Percentiles rank a stretch among this genome's conserved stretches.
Conservation (phyloP, 2,113 vertebrate genomes). For the Donacobius atricapilla region DNA sequence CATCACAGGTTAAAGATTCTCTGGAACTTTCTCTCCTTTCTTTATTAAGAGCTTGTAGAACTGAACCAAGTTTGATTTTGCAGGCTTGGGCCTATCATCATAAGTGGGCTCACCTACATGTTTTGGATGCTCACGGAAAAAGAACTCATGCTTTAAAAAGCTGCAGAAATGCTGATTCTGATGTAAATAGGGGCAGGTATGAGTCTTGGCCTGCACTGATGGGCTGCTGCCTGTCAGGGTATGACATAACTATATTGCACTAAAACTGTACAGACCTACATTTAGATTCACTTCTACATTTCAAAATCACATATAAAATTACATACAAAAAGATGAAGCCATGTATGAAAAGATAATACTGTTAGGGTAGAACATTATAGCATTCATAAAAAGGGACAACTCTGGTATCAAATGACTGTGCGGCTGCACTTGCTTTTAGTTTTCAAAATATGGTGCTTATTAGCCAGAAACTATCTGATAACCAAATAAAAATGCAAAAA, state of each 20-base stretch:
- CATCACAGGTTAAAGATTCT: background rate
- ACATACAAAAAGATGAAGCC: background rate
- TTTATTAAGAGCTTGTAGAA: background rate
- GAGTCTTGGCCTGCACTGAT: background rate
- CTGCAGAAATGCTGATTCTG: background rate
- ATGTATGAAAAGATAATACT: background rate
- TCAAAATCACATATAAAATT: background rate
- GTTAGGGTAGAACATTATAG: background rate
- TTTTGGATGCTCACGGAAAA: background rate
- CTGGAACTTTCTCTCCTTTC: background rate
- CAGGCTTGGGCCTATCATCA: background rate
- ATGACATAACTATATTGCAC: background rate
- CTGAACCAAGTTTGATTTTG: background rate
- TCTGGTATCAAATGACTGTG: background rate
- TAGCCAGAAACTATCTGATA: background rate
- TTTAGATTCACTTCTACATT: background rate
- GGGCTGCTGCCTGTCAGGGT: background rate
- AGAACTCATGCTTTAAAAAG: background rate
- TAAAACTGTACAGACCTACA: background rate
- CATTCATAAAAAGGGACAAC: background rate
- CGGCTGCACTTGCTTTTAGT: background rate
- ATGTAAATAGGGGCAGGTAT: background rate
- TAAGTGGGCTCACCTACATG: fast-evolving
- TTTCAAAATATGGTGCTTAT: background rate
- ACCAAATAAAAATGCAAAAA: background rate